Evolutionary conservation across 2,113 vertebrate species (phyloP).

Genomic region (Osmerus mordax): DNA sequence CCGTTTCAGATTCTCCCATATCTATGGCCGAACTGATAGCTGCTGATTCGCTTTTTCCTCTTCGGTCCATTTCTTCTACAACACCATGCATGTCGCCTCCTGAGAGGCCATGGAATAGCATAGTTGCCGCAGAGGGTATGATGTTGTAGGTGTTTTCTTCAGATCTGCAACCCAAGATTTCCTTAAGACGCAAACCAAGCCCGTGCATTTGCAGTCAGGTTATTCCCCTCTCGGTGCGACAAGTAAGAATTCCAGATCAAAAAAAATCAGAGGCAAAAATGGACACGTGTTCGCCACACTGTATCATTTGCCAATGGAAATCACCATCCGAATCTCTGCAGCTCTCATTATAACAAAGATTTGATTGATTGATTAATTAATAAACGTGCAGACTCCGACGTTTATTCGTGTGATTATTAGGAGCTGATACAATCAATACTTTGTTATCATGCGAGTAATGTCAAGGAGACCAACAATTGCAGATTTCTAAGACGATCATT

Average conservation of each 20-base stretch:
- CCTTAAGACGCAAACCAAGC: constrained; percentile 78
- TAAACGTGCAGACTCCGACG: constrained; percentile 15
- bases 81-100: constrained; percentile 96
- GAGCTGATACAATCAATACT: not conserved
- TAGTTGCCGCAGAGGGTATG: constrained; percentile 77
- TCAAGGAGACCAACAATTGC: not conserved
- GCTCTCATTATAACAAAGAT: constrained; percentile 53
- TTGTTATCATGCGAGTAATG: not conserved
- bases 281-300: constrained; percentile 68
- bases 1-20: constrained; percentile 97
- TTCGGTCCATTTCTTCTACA: constrained; percentile 97
- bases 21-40: constrained; percentile 98
- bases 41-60: constrained; percentile 89
- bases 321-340: constrained; percentile 54
- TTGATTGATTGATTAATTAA: constrained; percentile 44
- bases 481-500: constrained; percentile 35
- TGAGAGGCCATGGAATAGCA: constrained; percentile 98
- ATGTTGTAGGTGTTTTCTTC: constrained; percentile 78
- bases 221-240: constrained; percentile 59
- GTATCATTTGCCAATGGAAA: constrained; percentile 67
- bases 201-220: constrained; percentile 65
- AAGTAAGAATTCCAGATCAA: constrained; percentile 64
- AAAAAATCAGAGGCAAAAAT: constrained; percentile 55
- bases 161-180: constrained; percentile 81
- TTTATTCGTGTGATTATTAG: constrained; percentile 1